Evolutionary conservation across 1,140 invertebrate species (phyloP), one percentile per base, ranked within the genome.

Genomic region (Thaumetopoea pityocampa): DNA sequence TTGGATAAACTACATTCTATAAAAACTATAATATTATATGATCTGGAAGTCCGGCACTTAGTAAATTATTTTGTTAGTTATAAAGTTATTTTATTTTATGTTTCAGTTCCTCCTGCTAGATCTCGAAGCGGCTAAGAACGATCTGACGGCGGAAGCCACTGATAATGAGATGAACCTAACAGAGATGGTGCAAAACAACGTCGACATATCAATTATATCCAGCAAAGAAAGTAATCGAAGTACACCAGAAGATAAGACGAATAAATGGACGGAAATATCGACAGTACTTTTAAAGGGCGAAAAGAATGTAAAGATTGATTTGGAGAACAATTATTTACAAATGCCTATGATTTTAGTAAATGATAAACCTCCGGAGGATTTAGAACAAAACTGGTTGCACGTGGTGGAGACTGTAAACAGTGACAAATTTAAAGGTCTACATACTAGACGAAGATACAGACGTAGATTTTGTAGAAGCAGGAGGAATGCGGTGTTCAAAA

Each of bases 341-440:
- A 72, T 65, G 47, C 78, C 78, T n/a, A 74, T 82, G 34, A 82
- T 79, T 22, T 29, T 82, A 55, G 47, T 82, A 4, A 82, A 82
- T 28, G 74, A 79, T 20, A 69, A 71, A 52, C 64, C 65, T 1
- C 65, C 67, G 0, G 78, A 82, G 22, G 74, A 79, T 48, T 50
- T 67, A 17, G 78, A 82, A 18, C 63, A 73, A 26, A 78, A 69
- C 41, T 77, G 72, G 74, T 52, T 62, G 2, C 49, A 77, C 8
- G 57, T 79, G 3, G 53, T 77, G 1, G 66, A 74, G 17, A 61
- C 50, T 9, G 47, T 59, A 3, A 66, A 62, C 20, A 76, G 47
- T 43, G 77, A 82, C 7, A 77, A 62, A 32, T 56, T 77, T 12
- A 79, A 73, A 57, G 57, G 53, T n/a, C 63, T 70, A 47, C 61